Evolutionary conservation across 2,888 invertebrate genomes (phyloP).

Genomic region (Smittia aterrima): DNA sequence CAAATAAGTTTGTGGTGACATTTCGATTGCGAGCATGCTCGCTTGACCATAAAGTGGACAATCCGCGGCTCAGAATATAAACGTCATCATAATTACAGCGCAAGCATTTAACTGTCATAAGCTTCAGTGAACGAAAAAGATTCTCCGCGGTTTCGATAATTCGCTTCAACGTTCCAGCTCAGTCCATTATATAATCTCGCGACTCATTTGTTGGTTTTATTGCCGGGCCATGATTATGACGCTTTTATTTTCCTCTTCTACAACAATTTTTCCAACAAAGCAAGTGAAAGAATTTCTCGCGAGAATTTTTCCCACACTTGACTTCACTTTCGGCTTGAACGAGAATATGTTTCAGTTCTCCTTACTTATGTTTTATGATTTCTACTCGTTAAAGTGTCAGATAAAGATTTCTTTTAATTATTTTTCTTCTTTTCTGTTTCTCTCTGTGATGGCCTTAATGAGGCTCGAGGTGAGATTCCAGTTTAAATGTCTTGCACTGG

Average conservation of each 20-base stretch:
- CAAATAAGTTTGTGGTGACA: not conserved
- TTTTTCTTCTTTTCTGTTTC: not conserved
- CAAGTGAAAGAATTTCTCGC: constrained; percentile 12
- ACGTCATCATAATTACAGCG: constrained; percentile 28
- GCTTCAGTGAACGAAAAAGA: not conserved
- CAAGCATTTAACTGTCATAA: constrained; percentile 30
- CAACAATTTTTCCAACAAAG: no score
- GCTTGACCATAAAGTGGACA: constrained; percentile 18
- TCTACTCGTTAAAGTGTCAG: constrained; percentile 39
- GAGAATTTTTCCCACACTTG: constrained; percentile 41
- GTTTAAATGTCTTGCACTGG: not conserved
- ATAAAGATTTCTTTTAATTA: constrained; percentile 35
- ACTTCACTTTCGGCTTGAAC: constrained; percentile 19
- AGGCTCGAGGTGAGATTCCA: constrained; percentile 10
- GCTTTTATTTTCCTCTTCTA: not conserved
- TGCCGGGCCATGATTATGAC: constrained; percentile 19
- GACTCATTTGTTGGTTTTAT: not conserved
- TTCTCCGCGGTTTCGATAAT: constrained; percentile 28
- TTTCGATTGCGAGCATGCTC: not conserved
- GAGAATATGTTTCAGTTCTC: not conserved
- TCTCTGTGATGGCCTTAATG: constrained; percentile 26
- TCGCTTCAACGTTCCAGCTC: constrained; percentile 6
- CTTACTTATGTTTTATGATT: constrained; percentile 5
- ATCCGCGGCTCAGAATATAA: not conserved
- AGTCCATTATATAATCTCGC: constrained; percentile 27